Conservation (phyloP, 2,113 vertebrate genomes). For the Narcine bancroftii region DNA sequence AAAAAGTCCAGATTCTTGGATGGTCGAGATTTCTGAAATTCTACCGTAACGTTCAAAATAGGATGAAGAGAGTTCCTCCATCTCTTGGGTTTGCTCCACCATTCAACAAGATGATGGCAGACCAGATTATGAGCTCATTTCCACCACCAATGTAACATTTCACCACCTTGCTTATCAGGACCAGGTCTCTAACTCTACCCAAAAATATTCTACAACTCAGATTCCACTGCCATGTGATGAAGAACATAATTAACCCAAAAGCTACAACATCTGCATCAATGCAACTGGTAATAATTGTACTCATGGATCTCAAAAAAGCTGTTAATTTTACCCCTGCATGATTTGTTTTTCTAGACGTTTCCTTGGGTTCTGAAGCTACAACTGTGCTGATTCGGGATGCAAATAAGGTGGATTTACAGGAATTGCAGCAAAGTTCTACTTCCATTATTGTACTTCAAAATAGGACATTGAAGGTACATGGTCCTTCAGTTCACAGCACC, state of each 20-base stretch:
- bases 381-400: constrained; percentile 17
- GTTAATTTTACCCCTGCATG: constrained; percentile 38
- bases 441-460: constrained; percentile 36
- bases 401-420: constrained; percentile 41
- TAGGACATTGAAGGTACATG: background rate
- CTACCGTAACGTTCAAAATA: too few relatives aligned
- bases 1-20: too few relatives aligned
- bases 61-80: too few relatives aligned
- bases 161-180: too few relatives aligned
- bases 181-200: too few relatives aligned
- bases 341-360: constrained; percentile 37
- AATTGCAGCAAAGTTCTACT: constrained; percentile 53
- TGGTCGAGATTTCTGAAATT: too few relatives aligned
- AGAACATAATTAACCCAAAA: background rate
- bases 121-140: too few relatives aligned
- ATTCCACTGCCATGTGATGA: too few relatives aligned
- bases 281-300: background rate
- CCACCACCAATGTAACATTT: too few relatives aligned
- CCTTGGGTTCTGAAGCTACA: background rate
- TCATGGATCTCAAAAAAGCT: constrained; percentile 17
- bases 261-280: background rate
- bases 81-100: too few relatives aligned
- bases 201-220: too few relatives aligned
- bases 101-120: too few relatives aligned
- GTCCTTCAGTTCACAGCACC: background rate